These are phyloP conservation scores for Diphyllodes magnificus DNA, from an alignment of 2,113 vertebrate species.

Conservation along the genomic window DNA sequence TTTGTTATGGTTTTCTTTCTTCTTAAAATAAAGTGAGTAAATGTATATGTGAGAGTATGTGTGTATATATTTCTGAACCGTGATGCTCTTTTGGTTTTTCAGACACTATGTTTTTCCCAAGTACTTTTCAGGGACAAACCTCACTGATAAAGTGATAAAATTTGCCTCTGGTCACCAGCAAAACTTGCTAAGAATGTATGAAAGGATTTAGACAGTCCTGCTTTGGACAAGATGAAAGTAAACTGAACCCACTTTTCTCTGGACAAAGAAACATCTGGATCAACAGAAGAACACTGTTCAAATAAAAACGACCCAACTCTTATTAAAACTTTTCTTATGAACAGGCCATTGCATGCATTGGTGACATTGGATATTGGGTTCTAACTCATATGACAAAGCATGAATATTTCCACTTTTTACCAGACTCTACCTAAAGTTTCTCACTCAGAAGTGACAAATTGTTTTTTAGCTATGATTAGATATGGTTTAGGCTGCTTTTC, in stretches of 20 bases:
- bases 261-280: neutral
- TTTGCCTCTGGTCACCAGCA: neutral
- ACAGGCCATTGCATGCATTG: no score
- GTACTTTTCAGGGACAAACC: neutral
- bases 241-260: neutral
- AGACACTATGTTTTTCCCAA: neutral
- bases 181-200: neutral
- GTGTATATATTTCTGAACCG: neutral
- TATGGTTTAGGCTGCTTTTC: neutral
- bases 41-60: fast-evolving
- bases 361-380: neutral
- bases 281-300: neutral
- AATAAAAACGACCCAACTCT: neutral
- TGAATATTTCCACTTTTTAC: neutral
- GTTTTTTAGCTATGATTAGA: neutral
- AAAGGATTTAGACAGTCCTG: neutral
- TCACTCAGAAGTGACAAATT: neutral
- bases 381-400: neutral
- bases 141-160: neutral
- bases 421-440: neutral
- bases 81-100: neutral
- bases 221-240: neutral
- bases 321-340: neutral
- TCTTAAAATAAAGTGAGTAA: neutral
- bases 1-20: neutral